Conservation (phyloP, 2,888 invertebrate species). For the Torymus tubicola region DNA sequence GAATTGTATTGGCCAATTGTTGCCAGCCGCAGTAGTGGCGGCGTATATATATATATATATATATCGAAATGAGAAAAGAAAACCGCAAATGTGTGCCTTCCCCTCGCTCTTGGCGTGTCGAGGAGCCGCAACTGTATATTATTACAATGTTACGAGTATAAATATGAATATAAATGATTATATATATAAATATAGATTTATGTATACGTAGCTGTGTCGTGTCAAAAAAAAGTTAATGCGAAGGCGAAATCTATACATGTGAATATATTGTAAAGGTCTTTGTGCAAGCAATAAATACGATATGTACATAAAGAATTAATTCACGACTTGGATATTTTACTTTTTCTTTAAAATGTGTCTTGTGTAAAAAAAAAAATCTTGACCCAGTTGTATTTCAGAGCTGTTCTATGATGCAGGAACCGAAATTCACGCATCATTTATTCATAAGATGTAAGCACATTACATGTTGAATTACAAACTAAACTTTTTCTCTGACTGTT, state of each 20-base stretch:
- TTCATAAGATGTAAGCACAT: too few species aligned
- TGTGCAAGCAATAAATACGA: slow-evolving; percentile 64
- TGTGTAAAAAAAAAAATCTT: too few species aligned
- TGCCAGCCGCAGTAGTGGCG: not conserved
- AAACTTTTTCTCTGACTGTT: too few species aligned
- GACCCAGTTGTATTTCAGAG: not conserved
- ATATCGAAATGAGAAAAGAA: slow-evolving; percentile 42
- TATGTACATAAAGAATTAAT: slow-evolving; percentile 60
- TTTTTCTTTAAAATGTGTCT: too few species aligned
- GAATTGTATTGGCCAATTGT: not conserved
- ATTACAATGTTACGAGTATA: slow-evolving; percentile 52
- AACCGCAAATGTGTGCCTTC: slow-evolving; percentile 51
- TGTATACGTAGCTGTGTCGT: slow-evolving; percentile 35
- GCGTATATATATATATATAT: too few species aligned
- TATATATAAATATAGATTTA: slow-evolving; percentile 38
- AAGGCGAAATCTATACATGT: slow-evolving; percentile 61
- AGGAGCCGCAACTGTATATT: slow-evolving; percentile 48
- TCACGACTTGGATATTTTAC: not conserved
- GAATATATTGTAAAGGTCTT: slow-evolving; percentile 65
- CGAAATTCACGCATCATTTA: too few species aligned
- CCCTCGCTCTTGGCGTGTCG: slow-evolving; percentile 29
- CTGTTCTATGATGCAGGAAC: not conserved
- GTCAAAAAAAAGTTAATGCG: slow-evolving; percentile 46
- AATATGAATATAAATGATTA: slow-evolving; percentile 58
- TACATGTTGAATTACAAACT: too few species aligned